Conservation (phyloP, 2,113 vertebrate genomes). For the Cryptotis parvus region DNA sequence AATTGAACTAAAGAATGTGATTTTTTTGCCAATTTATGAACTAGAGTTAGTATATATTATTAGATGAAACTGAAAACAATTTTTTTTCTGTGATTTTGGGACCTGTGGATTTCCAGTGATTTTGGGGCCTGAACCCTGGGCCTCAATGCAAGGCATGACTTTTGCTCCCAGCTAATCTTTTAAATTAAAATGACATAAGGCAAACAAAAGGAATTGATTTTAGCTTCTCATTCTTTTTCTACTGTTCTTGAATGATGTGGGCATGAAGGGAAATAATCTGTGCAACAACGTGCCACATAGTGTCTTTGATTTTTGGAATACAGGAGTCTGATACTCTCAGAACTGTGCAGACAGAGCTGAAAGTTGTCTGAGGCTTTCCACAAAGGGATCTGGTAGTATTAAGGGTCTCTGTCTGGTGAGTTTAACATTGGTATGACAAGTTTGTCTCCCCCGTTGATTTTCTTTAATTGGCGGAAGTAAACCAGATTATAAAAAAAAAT, state of each 20-base stretch:
- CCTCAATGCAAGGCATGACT: too few species aligned
- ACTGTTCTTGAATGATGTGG: neutral
- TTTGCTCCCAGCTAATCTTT: too few species aligned
- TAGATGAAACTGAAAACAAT: neutral
- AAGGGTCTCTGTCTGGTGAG: neutral
- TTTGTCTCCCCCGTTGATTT: constrained; percentile 40
- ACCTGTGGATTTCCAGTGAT: too few species aligned
- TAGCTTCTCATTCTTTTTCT: constrained; percentile 34
- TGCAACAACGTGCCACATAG: neutral
- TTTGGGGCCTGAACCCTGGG: too few species aligned
- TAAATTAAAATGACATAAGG: constrained; percentile 6
- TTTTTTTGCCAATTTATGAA: neutral
- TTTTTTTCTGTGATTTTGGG: too few species aligned
- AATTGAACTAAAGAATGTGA: neutral
- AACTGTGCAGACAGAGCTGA: neutral
- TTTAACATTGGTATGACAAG: neutral
- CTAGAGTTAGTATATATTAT: neutral
- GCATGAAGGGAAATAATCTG: constrained; percentile 8
- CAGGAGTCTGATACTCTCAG: constrained; percentile 5
- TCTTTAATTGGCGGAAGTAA: constrained; percentile 18
- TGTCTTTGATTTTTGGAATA: constrained; percentile 47
- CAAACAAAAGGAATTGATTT: neutral
- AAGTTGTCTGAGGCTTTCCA: neutral
- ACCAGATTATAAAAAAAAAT: constrained; percentile 61
- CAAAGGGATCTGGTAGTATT: neutral